Conservation (phyloP, 2,797 vertebrate genomes). For the Poliocrania exsul region DNA sequence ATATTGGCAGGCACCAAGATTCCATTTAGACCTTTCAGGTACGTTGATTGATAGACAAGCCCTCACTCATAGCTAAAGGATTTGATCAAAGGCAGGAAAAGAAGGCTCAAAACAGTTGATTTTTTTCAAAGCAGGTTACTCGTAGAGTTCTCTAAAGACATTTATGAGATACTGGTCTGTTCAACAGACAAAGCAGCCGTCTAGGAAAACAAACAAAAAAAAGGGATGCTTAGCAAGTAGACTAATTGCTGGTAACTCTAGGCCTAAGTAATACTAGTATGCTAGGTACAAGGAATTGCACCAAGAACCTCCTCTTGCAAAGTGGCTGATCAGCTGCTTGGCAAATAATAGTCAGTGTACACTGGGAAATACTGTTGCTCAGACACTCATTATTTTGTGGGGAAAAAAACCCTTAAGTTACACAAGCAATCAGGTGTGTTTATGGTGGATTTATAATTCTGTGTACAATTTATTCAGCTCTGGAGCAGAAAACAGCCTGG, state of each 20-base stretch:
- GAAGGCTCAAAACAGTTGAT: accelerated
- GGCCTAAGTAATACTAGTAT: background rate
- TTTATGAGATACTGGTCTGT: background rate
- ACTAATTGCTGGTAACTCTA: background rate
- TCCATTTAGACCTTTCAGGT: background rate
- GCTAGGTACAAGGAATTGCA: background rate
- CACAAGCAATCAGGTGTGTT: background rate
- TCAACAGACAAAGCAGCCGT: background rate
- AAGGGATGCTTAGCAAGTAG: background rate
- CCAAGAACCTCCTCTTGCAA: background rate
- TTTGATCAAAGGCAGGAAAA: background rate
- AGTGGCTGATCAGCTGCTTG: background rate
- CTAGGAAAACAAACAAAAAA: background rate
- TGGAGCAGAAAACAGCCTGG: background rate
- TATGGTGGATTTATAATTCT: background rate
- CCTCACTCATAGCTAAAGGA: background rate
- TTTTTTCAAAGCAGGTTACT: background rate
- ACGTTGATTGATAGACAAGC: background rate
- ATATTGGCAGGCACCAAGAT: background rate
- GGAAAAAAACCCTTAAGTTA: background rate
- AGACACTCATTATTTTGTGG: background rate
- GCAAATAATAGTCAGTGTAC: background rate
- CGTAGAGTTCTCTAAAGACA: background rate
- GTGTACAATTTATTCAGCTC: background rate
- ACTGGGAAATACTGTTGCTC: background rate